Evolutionary conservation across 2,113 vertebrate genomes (phyloP).

Genomic region (Ophiodon elongatus): DNA sequence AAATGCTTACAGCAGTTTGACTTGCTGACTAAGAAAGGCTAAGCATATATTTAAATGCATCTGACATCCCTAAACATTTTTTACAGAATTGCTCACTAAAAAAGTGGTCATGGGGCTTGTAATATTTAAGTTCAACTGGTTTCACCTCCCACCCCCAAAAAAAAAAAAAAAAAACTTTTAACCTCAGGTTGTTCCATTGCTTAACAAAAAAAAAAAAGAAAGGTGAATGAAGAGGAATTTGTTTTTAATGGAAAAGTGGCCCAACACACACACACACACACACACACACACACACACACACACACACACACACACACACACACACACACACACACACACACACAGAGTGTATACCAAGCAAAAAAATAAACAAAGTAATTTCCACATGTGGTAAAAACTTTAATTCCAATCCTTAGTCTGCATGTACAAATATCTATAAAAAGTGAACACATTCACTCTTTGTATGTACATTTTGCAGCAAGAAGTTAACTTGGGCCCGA

Average conservation of each 20-base stretch:
- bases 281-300: too few species aligned
- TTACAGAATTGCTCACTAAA: not conserved
- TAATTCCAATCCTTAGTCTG: constrained; percentile 73
- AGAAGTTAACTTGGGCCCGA: constrained; percentile 45
- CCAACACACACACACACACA: too few species aligned
- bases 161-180: not conserved
- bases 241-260: too few species aligned
- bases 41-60: not conserved
- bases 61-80: not conserved
- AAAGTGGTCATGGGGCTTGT: not conserved
- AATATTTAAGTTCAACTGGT: too few species aligned
- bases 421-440: constrained; percentile 83
- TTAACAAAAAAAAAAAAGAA: not conserved
- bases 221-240: too few species aligned
- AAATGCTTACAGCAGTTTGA: not conserved
- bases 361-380: constrained; percentile 1
- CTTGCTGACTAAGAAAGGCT: not conserved
- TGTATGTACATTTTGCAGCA: constrained; percentile 77
- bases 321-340: too few species aligned
- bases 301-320: too few species aligned
- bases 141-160: too few species aligned
- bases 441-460: constrained; percentile 80
- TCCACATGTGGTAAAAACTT: constrained; percentile 78
- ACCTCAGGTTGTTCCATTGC: not conserved
- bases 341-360: not conserved